phyloP scores from a whole-genome alignment of 2,113 vertebrate species.

The Pygoscelis antarcticus region DNA sequence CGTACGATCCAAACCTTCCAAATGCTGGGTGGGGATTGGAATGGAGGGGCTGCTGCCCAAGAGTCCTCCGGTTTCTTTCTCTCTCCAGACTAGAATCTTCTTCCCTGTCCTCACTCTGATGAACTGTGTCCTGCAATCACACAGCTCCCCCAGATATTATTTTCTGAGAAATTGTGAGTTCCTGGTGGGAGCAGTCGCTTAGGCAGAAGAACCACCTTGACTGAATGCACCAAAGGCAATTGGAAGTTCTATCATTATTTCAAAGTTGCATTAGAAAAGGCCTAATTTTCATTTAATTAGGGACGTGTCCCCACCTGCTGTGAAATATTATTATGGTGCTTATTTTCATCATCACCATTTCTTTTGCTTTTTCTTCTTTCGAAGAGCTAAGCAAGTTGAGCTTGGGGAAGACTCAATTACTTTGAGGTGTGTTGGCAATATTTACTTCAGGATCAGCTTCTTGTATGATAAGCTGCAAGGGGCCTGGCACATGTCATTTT shows the following conservation, averaged over 20 bases:
- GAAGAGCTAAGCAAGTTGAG: background rate
- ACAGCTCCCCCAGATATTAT: background rate
- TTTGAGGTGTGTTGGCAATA: background rate
- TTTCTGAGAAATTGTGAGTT: background rate
- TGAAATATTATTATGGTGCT: background rate
- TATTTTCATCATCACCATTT: background rate
- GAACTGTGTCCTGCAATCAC: background rate
- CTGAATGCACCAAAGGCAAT: background rate
- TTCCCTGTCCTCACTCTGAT: background rate
- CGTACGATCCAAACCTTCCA: accelerated
- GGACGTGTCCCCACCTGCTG: background rate
- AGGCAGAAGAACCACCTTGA: background rate
- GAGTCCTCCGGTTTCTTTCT: background rate
- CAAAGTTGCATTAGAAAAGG: background rate
- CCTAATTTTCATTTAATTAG: background rate
- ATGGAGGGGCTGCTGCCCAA: background rate
- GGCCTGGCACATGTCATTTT: background rate
- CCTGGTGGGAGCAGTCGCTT: background rate
- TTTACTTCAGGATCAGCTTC: background rate
- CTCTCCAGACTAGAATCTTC: background rate
- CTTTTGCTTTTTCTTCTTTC: background rate
- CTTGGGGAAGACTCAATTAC: background rate
- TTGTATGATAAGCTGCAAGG: background rate
- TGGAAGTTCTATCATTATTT: background rate
- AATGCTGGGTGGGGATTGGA: background rate